Evolutionary conservation across 2,113 vertebrate genomes (phyloP), one percentile per base, ranked within the genome.

Genomic region (Pedetes capensis): DNA sequence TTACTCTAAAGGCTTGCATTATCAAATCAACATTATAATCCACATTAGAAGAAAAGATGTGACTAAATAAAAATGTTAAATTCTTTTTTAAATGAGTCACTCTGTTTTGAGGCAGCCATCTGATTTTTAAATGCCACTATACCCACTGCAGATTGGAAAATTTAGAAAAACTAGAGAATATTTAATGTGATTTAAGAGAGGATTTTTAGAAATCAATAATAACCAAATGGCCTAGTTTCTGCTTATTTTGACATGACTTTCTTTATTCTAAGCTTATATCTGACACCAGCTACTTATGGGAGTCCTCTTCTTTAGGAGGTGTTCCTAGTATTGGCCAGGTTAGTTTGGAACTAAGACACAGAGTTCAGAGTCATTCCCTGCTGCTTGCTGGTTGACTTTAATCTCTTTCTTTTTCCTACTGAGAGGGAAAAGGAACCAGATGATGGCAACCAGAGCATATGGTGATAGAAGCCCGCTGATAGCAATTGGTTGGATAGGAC

Each of bases 1-100:
- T 97, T 84, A 91, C 42, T 89, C 25, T 89, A 76, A 96, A 94
- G 78, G 27, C 61, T 74, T 42, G 14, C 29, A 90, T 94, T 93
- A 82, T 51, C 81, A 87, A 85, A 82, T 78, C 44, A 78, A 66
- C 64, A 76, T 88, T 93, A 55, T 92, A 87, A 88, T 74, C 96
- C 64, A 78, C 34, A 59, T 66, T 75, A 85, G 68, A 79, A 74
- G 49, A 86, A 79, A 79, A 81, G 34, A 8, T 72, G 20, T 75
- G 37, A 85, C 49, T 74, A 89, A 90, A 92, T 83, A 66, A 88
- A 92, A 94, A 89, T 53, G 55, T 63, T 86, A 79, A 91, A 59
- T 81, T 89, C 37, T 68, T 87, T 93, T 83, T 4, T 49, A 95
- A 78, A 85, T 25, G 59, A 95, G 18, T 47, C 34, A 32, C 14